phyloP scores from a whole-genome alignment of 2,888 invertebrate genomes.

The Rugalucina vietnamica region DNA sequence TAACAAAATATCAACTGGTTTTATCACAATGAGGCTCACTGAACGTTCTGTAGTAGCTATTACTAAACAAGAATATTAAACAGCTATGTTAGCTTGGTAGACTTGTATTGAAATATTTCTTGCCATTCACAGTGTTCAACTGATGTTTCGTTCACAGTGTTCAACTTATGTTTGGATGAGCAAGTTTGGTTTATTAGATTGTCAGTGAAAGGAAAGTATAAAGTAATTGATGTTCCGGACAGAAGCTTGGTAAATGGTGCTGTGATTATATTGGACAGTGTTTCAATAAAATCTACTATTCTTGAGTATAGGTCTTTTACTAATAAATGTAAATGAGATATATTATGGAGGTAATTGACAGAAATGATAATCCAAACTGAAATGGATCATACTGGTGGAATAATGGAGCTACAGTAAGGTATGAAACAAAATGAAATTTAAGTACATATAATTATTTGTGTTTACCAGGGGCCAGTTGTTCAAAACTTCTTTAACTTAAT shows the following conservation, averaged over 20 bases:
- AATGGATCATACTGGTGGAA: too few relatives aligned
- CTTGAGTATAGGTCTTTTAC: not conserved
- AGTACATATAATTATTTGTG: too few relatives aligned
- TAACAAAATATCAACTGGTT: too few relatives aligned
- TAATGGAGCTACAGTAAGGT: too few relatives aligned
- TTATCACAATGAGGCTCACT: too few relatives aligned
- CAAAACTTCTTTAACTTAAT: too few relatives aligned
- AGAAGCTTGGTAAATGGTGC: constrained; percentile 5
- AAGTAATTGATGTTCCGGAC: not conserved
- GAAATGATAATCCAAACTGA: too few relatives aligned
- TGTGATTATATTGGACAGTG: not conserved
- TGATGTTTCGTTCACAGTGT: not conserved
- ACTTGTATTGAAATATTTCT: constrained; percentile 9
- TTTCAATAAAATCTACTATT: not conserved
- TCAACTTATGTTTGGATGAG: not conserved
- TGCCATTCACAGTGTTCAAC: not conserved
- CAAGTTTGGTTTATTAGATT: constrained; percentile 1
- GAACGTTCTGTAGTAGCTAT: not conserved
- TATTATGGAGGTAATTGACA: too few relatives aligned
- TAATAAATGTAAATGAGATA: too few relatives aligned
- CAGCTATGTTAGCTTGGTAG: constrained; percentile 3
- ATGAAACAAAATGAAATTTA: too few relatives aligned
- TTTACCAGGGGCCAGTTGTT: too few relatives aligned
- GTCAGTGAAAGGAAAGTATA: not conserved
- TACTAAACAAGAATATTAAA: constrained; percentile 24